Evolutionary conservation across 2,113 vertebrate genomes (phyloP), one percentile per base, ranked within the genome.

Genomic region (Brachypodius melanocephalos): DNA sequence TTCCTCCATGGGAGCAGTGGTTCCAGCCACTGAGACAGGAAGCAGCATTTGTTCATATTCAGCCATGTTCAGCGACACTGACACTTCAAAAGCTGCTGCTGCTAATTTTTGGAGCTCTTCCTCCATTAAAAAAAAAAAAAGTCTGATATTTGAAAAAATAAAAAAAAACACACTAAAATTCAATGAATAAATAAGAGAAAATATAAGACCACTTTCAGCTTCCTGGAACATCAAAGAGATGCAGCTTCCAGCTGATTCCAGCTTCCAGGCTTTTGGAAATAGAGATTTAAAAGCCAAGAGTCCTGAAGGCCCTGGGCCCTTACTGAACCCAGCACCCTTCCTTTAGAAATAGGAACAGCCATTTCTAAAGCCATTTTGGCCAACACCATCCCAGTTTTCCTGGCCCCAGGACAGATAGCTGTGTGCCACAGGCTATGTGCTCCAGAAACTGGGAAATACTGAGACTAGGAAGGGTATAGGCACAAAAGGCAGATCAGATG

Each of bases 1-100:
- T 63, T 10, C 38, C 67, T 73, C 66, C 24, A 3, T 1, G 1
- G 2, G 19, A 78, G 66, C 74, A n/a, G 46, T 1, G 25, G 34
- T 48, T 88, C 28, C 52, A 48, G 74, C n/a, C 69, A 22, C 59
- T 0, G 25, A 38, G 55, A 34, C n/a, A n/a, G 32, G 62, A 71
- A 72, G 48, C 34, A 38, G 57, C 1, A 0, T 75, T 79, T 79
- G 72, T 3, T 83, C 18, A 10, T 17, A 12, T n/a, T 65, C 52
- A 38, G 13, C 45, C 45, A 52, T 0, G 0, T 48, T 73, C 67
- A 8, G 49, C 22, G 73, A 69, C 4, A 4, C 1, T 40, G 32
- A 42, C 73, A 69, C 65, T 91, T 85, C 88, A 66, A 24, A 81
- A 81, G 55, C 73, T 85, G 51, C 81, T 76, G 5, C 51, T 42